Conservation (phyloP, 1,140 invertebrate genomes). For the Druon quercuslanigerum region DNA sequence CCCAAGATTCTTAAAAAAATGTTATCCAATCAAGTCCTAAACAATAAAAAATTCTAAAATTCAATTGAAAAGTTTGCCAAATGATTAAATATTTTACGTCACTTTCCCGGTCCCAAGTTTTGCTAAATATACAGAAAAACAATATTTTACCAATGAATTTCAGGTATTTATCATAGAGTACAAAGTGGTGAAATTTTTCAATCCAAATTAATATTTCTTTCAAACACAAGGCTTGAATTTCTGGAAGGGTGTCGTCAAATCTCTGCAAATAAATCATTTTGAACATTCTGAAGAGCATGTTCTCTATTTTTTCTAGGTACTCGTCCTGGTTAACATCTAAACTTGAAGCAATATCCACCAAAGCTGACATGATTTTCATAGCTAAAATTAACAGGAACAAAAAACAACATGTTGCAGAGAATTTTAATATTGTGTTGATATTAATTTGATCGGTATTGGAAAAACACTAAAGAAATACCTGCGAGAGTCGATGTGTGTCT, state of each 20-base stretch:
- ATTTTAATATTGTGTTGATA: background rate
- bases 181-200: conserved; percentile 81
- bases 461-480: conserved; percentile 74
- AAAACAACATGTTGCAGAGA: conserved; percentile 19
- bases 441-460: conserved; percentile 9
- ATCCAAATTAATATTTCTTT: conserved; percentile 96
- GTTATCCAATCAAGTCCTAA: background rate
- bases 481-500: conserved; percentile 98
- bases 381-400: conserved; percentile 76
- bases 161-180: conserved; percentile 97
- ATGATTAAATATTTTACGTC: too few species aligned
- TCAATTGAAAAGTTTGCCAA: too few species aligned
- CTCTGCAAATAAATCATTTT: conserved; percentile 99
- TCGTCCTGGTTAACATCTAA: conserved; percentile 98
- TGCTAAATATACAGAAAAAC: too few species aligned
- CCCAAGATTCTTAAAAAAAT: too few species aligned
- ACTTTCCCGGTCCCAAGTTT: too few species aligned
- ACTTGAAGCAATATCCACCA: conserved; percentile 98
- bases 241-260: conserved; percentile 97
- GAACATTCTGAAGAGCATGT: conserved; percentile 99
- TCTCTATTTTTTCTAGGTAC: conserved; percentile 99
- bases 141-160: conserved; percentile 92
- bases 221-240: conserved; percentile 98
- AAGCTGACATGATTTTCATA: conserved; percentile 99
- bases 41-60: too few species aligned